Conservation (phyloP, 2,113 vertebrate species). For the Lagopus leucura region DNA sequence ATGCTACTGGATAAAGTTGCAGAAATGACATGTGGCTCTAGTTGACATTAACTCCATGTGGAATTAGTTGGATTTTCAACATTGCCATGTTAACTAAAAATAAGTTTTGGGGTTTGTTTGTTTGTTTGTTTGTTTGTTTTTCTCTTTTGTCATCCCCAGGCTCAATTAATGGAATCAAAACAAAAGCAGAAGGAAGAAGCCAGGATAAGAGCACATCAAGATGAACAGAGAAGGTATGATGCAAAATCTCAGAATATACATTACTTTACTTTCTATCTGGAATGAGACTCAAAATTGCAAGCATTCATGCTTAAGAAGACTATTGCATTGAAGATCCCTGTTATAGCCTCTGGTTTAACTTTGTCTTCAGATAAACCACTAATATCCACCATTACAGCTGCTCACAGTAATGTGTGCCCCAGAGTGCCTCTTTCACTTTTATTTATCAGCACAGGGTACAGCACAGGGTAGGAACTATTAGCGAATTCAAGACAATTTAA, state of each 20-base stretch:
- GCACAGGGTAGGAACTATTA: neutral
- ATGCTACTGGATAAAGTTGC: slow-evolving; percentile 4
- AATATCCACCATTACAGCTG: neutral
- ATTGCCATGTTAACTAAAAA: slow-evolving; percentile 35
- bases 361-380: neutral
- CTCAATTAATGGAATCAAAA: slow-evolving; percentile 74
- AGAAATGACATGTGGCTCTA: neutral
- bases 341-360: neutral
- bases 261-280: neutral
- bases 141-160: slow-evolving; percentile 69
- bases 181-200: slow-evolving; percentile 69
- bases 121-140: neutral
- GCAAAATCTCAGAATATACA: neutral
- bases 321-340: neutral
- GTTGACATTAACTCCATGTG: slow-evolving; percentile 7
- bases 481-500: neutral
- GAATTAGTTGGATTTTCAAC: slow-evolving; percentile 37
- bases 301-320: neutral
- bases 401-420: neutral
- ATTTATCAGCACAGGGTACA: neutral
- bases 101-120: neutral
- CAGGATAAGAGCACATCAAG: slow-evolving; percentile 66
- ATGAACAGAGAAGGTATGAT: slow-evolving; percentile 80
- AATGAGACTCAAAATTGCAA: neutral
- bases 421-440: neutral